A percentile compares a stretch with the other conserved stretches of the same genome.
These are phyloP conservation scores for Gymnodraco acuticeps DNA, from an alignment of 2,797 vertebrate genomes.

Conservation along the genomic window DNA sequence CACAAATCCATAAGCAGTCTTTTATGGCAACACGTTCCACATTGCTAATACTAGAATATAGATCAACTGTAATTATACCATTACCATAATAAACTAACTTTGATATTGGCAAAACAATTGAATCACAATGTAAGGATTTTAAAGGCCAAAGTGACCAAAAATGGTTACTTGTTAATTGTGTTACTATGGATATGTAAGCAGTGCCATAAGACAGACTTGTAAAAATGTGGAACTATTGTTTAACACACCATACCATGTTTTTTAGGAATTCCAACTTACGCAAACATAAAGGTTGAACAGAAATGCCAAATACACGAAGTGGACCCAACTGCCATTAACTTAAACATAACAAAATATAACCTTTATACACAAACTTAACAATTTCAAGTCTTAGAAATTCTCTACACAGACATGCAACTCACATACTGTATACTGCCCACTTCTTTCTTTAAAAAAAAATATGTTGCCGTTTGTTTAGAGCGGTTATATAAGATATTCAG, in stretches of 20 bases:
- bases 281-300: not conserved
- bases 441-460: constrained; percentile 15
- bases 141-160: not conserved
- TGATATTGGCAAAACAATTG: no score
- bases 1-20: not conserved
- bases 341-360: not conserved
- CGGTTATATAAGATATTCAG: constrained; percentile 66
- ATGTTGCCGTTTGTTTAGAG: constrained; percentile 42
- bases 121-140: no score
- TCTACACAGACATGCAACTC: constrained; percentile 26
- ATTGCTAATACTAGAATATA: not conserved
- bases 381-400: not conserved
- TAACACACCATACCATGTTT: not conserved
- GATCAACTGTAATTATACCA: not conserved
- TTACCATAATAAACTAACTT: no score
- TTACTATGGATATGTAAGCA: not conserved
- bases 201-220: not conserved
- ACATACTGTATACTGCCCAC: constrained; percentile 2
- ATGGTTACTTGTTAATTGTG: not conserved
- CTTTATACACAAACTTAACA: not conserved
- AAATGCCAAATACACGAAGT: not conserved
- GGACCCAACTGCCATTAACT: not conserved
- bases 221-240: not conserved
- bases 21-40: not conserved
- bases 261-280: not conserved